A percentile compares a stretch with the other conserved stretches of the same genome.
phyloP scores from a whole-genome alignment of 2,113 vertebrate genomes.

The Orthochromis indermauri region DNA sequence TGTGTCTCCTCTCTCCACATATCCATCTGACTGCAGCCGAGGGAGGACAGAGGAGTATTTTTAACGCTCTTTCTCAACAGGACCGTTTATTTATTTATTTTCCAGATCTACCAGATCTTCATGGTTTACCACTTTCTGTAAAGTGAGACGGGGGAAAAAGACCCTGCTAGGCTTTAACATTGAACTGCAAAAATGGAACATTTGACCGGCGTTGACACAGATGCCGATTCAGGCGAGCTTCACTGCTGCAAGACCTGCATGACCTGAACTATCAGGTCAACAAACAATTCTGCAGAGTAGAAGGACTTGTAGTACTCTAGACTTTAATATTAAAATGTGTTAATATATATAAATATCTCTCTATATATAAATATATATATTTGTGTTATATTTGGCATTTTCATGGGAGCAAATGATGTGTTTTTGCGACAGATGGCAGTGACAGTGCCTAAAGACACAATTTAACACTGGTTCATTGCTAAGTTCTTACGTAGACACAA shows the following conservation, averaged over 20 bases:
- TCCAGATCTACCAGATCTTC: neutral
- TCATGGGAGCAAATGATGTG: neutral
- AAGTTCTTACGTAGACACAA: neutral
- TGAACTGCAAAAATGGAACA: neutral
- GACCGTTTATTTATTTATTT: neutral
- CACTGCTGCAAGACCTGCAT: neutral
- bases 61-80: slow-evolving; percentile 29
- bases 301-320: neutral
- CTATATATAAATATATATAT: fast-evolving
- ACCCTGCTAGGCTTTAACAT: neutral
- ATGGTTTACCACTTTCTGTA: slow-evolving; percentile 3
- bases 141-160: neutral
- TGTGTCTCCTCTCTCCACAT: slow-evolving; percentile 20
- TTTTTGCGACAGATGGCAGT: neutral
- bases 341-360: neutral
- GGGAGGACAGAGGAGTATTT: slow-evolving; percentile 50
- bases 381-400: neutral
- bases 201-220: neutral
- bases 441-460: neutral
- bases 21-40: slow-evolving; percentile 40
- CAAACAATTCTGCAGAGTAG: neutral
- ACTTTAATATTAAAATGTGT: neutral
- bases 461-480: neutral
- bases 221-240: neutral
- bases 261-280: neutral